Conservation (phyloP, 1,140 invertebrate genomes). For the Steinernema feltiae region DNA sequence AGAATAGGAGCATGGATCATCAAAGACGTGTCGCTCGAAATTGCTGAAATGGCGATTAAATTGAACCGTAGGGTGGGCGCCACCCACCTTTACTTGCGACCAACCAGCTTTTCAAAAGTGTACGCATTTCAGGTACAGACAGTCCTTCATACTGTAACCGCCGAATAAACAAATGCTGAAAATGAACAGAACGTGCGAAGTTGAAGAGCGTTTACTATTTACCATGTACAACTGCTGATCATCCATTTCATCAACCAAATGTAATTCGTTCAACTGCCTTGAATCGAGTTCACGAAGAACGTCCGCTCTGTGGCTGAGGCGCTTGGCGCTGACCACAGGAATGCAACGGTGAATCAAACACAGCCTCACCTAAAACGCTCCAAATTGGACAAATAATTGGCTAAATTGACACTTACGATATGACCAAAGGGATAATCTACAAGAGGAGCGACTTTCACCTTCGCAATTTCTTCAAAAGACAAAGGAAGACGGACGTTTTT, state of each 20-base stretch:
- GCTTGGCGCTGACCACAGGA: constrained; percentile 1
- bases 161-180: constrained; percentile 39
- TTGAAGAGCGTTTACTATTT: too few species aligned
- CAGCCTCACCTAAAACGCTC: constrained; percentile 33
- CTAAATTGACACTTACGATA: constrained; percentile 10
- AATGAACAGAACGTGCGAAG: constrained; percentile 1
- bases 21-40: constrained; percentile 4
- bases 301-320: constrained; percentile 20
- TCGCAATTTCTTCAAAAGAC: not conserved
- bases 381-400: constrained; percentile 15
- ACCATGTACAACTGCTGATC: constrained; percentile 33
- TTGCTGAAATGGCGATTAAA: constrained; percentile 24
- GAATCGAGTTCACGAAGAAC: constrained; percentile 25
- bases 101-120: constrained; percentile 21
- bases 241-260: constrained; percentile 21
- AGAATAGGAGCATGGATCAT: constrained; percentile 23
- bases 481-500: not conserved
- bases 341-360: constrained; percentile 31
- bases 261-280: constrained; percentile 8
- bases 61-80: not conserved
- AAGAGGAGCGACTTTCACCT: constrained; percentile 17
- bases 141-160: constrained; percentile 22
- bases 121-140: constrained; percentile 24
- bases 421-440: not conserved
- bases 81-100: constrained; percentile 17